Percentiles rank a stretch among this genome's conserved stretches.
Evolutionary conservation across 2,113 vertebrate genomes (phyloP).

Genomic region (Dryoscopus gambensis): DNA sequence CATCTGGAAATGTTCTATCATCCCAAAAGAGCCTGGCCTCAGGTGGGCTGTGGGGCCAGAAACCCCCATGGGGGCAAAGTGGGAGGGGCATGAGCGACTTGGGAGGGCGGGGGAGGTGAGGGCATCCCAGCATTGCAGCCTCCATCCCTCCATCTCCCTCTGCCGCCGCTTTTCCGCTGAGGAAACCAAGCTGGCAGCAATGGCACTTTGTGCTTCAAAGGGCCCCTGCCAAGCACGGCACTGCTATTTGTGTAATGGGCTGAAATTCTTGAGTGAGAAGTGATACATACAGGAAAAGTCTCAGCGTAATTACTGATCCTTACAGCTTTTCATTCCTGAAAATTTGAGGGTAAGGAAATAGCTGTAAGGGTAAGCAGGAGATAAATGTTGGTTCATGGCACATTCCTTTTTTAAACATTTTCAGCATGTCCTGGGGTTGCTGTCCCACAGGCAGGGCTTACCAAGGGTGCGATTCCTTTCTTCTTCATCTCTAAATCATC

Average conservation of each 20-base stretch:
- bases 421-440: background rate
- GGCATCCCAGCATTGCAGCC: background rate
- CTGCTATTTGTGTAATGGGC: background rate
- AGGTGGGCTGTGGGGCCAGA: background rate
- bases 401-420: background rate
- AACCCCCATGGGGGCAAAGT: accelerated
- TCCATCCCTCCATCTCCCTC: background rate
- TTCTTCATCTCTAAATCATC: background rate
- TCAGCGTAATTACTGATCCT: background rate
- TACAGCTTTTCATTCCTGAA: background rate
- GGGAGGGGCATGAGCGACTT: accelerated
- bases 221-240: background rate
- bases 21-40: background rate
- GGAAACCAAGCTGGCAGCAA: background rate
- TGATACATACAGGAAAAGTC: conserved; percentile 10
- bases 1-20: background rate
- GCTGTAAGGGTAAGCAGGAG: background rate
- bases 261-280: background rate
- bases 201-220: background rate
- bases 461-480: background rate
- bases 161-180: accelerated
- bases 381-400: background rate
- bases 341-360: background rate
- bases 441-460: background rate
- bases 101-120: background rate